phyloP scores from a whole-genome alignment of 2,113 vertebrate genomes.

The Calidris pygmaea region DNA sequence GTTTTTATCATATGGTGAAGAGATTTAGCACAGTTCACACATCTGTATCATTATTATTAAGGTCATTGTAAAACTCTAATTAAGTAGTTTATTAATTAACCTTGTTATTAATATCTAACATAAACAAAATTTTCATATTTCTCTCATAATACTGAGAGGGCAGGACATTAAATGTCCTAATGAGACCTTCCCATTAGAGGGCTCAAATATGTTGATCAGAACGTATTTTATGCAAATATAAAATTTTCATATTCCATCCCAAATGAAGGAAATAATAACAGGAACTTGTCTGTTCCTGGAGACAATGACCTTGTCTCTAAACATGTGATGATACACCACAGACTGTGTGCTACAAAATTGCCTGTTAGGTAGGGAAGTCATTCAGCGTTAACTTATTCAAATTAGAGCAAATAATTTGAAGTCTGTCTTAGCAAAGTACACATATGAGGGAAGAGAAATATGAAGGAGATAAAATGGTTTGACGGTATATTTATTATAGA shows the following conservation, averaged over 20 bases:
- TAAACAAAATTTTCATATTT: background rate
- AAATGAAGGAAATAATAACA: background rate
- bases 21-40: background rate
- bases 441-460: background rate
- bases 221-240: background rate
- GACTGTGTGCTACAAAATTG: background rate
- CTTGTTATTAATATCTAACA: background rate
- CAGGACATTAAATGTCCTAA: background rate
- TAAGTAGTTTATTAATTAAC: background rate
- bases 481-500: background rate
- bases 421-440: background rate
- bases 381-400: background rate
- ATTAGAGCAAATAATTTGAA: background rate
- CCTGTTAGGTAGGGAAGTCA: fast-evolving
- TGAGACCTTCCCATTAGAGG: background rate
- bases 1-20: background rate
- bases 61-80: background rate
- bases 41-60: background rate
- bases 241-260: background rate
- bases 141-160: background rate
- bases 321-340: background rate
- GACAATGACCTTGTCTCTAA: background rate
- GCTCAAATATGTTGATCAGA: background rate
- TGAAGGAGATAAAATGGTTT: background rate
- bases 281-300: background rate